Conservation (phyloP, 1,140 invertebrate species). For the Drosophila nannoptera region DNA sequence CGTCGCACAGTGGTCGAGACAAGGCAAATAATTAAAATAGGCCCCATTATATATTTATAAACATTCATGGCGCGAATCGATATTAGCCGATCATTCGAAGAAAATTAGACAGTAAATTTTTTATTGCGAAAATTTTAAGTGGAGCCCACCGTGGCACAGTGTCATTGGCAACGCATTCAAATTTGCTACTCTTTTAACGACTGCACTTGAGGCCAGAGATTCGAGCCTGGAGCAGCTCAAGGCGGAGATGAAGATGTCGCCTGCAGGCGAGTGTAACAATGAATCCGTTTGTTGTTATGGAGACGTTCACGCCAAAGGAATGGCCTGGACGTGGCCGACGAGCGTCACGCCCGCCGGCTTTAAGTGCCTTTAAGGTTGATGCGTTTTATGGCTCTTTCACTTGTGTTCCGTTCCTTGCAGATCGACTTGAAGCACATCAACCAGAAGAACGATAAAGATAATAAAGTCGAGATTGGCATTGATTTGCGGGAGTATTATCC, state of each 20-base stretch:
- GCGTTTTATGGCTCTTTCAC: conserved; percentile 54
- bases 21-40: neutral
- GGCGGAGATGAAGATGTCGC: conserved; percentile 36
- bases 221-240: conserved; percentile 14
- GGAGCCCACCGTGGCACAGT: conserved; percentile 21
- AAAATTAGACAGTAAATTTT: too few species aligned
- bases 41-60: neutral
- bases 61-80: neutral
- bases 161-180: conserved; percentile 68
- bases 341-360: conserved; percentile 47
- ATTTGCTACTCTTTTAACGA: conserved; percentile 72
- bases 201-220: conserved; percentile 54
- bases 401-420: conserved; percentile 79
- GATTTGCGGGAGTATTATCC: conserved; percentile 96
- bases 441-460: conserved; percentile 86
- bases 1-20: conserved; percentile 12
- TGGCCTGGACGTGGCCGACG: conserved; percentile 29
- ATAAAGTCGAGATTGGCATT: conserved; percentile 92
- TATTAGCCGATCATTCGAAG: too few species aligned
- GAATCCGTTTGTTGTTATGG: neutral
- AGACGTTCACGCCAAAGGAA: conserved; percentile 9
- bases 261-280: conserved; percentile 24
- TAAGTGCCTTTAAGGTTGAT: conserved; percentile 50
- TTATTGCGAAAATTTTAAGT: neutral
- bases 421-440: conserved; percentile 95